These are phyloP conservation scores for Fistularia commersonii DNA, from an alignment of 2,797 vertebrate species.

Conservation along the genomic window DNA sequence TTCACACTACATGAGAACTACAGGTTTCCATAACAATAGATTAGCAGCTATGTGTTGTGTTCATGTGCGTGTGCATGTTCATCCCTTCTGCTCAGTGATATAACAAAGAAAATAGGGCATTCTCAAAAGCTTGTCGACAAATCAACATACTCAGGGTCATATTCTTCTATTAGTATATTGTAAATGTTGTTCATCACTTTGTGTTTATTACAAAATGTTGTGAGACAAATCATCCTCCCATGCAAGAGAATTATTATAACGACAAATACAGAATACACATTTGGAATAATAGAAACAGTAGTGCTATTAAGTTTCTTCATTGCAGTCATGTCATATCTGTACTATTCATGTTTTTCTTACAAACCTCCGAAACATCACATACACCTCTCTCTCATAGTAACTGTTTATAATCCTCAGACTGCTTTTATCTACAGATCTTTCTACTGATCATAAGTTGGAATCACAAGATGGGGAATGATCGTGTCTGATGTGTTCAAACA, in stretches of 20 bases:
- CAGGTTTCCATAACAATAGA: conserved; percentile 40
- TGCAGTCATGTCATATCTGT: too few relatives aligned
- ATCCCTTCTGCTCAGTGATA: conserved; percentile 4
- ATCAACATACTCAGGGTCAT: conserved; percentile 4
- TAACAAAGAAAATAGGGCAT: not conserved
- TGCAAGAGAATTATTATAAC: too few relatives aligned
- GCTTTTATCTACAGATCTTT: conserved; percentile 36
- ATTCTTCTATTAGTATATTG: conserved; percentile 1
- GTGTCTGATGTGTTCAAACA: conserved; percentile 21
- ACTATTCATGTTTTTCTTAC: not conserved
- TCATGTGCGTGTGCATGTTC: conserved; percentile 8
- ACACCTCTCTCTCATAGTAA: conserved; percentile 1
- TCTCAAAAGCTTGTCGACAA: not conserved
- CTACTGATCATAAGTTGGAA: conserved; percentile 56
- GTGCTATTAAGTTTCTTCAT: too few relatives aligned
- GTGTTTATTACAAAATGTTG: too few relatives aligned
- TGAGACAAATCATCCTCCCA: too few relatives aligned
- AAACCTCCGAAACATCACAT: not conserved
- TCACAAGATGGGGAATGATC: conserved; percentile 61
- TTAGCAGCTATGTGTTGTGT: conserved; percentile 48
- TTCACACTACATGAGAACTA: conserved; percentile 18
- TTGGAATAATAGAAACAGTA: too few relatives aligned
- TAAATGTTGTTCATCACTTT: too few relatives aligned
- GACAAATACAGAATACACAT: too few relatives aligned
- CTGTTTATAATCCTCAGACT: conserved; percentile 32